phyloP scores from a whole-genome alignment of 64 coral and sea anemone species.

The Stichodactyla mertensii region DNA sequence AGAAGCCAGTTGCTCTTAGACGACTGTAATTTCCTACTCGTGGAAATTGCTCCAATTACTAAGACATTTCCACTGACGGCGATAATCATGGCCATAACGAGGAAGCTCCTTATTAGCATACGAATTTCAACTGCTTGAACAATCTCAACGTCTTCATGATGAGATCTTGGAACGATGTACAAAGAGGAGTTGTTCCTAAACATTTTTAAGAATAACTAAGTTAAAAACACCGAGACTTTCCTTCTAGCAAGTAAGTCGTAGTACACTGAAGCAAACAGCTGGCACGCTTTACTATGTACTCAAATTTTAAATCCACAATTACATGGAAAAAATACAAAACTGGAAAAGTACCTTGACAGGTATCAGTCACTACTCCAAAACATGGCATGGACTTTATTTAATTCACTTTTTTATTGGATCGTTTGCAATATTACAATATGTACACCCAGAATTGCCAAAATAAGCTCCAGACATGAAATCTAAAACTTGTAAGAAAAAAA shows the following conservation, averaged over 20 bases:
- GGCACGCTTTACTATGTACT: not conserved
- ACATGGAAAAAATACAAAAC: not conserved
- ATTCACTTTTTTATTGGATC: not conserved
- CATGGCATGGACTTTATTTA: not conserved
- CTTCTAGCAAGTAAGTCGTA: not conserved
- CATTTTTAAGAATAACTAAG: not conserved
- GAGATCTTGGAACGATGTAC: not conserved
- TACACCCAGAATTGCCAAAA: not conserved
- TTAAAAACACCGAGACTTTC: not conserved
- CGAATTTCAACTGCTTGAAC: not conserved
- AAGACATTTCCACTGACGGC: constrained; percentile 58
- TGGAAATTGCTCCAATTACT: constrained; percentile 39
- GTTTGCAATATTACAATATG: not conserved
- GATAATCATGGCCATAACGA: not conserved
- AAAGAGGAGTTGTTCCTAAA: not conserved
- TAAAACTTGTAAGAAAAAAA: not conserved
- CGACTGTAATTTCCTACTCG: constrained; percentile 41
- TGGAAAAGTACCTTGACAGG: not conserved
- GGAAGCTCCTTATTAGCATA: not conserved
- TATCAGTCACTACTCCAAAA: not conserved
- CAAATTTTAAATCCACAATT: not conserved
- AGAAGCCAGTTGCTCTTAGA: constrained; percentile 40
- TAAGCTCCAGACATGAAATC: not conserved
- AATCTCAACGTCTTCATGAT: not conserved
- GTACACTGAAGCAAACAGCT: not conserved